These are phyloP conservation scores for Microtus montanus DNA, from an alignment of 2,113 vertebrate genomes.

Conservation along the genomic window DNA sequence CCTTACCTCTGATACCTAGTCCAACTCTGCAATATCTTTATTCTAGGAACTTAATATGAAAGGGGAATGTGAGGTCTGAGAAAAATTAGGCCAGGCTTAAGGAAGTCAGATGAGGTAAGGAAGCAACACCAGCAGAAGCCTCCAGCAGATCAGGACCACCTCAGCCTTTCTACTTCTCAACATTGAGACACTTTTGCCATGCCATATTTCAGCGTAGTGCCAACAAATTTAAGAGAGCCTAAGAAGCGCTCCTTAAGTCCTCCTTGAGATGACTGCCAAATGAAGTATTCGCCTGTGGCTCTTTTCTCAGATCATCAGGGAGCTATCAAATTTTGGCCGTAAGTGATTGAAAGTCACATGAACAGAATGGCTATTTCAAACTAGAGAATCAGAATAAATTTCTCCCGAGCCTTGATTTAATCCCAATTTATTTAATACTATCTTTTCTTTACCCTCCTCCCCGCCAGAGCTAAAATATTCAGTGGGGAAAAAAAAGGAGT, in stretches of 20 bases:
- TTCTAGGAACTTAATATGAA: background rate
- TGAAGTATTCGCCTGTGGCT: background rate
- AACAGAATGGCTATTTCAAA: conserved; percentile 24
- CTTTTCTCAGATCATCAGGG: background rate
- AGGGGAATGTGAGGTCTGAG: conserved; percentile 13
- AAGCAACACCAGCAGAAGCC: background rate
- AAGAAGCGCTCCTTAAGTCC: background rate
- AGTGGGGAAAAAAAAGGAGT: conserved; percentile 43
- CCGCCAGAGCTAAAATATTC: background rate
- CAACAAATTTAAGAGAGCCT: background rate
- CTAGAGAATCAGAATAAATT: background rate
- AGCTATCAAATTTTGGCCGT: background rate
- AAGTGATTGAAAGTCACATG: background rate
- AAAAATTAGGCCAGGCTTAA: conserved; percentile 26
- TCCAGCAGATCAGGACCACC: conserved; percentile 9
- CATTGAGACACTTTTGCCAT: background rate
- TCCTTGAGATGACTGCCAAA: background rate
- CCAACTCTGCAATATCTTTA: background rate
- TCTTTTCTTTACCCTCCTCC: background rate
- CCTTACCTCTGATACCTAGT: background rate
- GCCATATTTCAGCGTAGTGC: background rate
- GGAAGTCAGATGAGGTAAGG: background rate
- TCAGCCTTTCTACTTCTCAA: conserved; percentile 32
- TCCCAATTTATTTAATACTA: background rate
- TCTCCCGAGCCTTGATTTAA: conserved; percentile 17